phyloP scores from a whole-genome alignment of 2,113 vertebrate genomes.

The Hydrolagus affinis region DNA sequence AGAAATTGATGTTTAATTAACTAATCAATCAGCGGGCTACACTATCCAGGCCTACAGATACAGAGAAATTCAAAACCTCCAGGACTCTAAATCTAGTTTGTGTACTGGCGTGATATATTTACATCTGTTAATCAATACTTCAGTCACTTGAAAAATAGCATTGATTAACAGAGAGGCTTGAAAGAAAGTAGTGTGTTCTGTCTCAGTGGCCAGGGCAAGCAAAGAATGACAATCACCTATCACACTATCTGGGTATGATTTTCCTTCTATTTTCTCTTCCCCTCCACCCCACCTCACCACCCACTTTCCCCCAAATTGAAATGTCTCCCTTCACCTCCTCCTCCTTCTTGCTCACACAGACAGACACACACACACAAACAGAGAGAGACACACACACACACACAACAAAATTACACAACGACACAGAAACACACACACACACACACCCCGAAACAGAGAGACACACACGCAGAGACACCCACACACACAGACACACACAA shows the following conservation, averaged over 20 bases:
- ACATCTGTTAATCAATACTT: constrained; percentile 16
- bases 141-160: constrained; percentile 28
- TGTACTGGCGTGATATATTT: constrained; percentile 7
- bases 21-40: constrained; percentile 19
- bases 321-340: no score
- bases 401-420: background rate
- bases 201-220: background rate
- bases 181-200: background rate
- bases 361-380: background rate
- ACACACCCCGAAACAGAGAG: background rate
- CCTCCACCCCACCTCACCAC: no score
- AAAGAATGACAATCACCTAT: background rate
- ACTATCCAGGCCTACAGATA: background rate
- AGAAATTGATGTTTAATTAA: constrained; percentile 33
- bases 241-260: background rate
- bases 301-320: no score
- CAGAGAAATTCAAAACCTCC: constrained; percentile 17
- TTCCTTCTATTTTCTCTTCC: no score
- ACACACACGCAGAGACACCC: background rate
- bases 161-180: constrained; percentile 8
- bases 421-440: constrained; percentile 10
- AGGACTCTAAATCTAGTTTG: constrained; percentile 24
- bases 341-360: background rate
- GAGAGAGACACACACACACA: constrained; percentile 2
- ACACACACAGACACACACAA: background rate